Percentiles rank a stretch among this genome's conserved stretches.
Evolutionary conservation across 2,113 vertebrate genomes (phyloP).

Genomic region (Vanacampus margaritifer): DNA sequence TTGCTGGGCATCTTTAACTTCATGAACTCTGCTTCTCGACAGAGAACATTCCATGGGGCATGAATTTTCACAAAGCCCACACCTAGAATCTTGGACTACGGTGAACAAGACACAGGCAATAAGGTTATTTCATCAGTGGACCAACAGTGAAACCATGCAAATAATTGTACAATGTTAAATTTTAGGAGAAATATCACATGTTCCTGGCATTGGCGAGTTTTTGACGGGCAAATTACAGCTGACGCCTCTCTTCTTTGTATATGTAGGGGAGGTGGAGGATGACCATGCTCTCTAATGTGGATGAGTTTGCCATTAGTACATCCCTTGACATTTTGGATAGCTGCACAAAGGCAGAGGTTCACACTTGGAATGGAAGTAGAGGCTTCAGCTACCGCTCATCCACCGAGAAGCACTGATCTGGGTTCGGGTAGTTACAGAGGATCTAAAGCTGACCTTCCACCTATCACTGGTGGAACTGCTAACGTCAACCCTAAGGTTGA

Average conservation of each 20-base stretch:
- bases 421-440: too few species aligned
- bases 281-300: too few species aligned
- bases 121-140: background rate
- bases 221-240: background rate
- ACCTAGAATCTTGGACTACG: conserved; percentile 85
- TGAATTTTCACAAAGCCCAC: conserved; percentile 94
- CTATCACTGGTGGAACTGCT: too few species aligned
- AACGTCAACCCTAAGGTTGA: too few species aligned
- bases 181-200: background rate
- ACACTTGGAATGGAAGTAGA: too few species aligned
- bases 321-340: too few species aligned
- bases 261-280: too few species aligned
- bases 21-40: conserved; percentile 94
- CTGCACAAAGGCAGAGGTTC: too few species aligned
- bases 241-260: background rate
- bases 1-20: conserved; percentile 98
- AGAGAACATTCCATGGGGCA: conserved; percentile 88
- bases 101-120: conserved; percentile 17
- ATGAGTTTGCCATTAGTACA: too few species aligned
- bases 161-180: background rate
- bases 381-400: too few species aligned
- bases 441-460: too few species aligned
- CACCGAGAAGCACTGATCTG: too few species aligned
- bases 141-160: background rate
- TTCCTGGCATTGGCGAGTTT: background rate